Percentiles rank a stretch among this genome's conserved stretches.
phyloP scores from a whole-genome alignment of 2,113 vertebrate species.

The Tychaedon coryphoeus region DNA sequence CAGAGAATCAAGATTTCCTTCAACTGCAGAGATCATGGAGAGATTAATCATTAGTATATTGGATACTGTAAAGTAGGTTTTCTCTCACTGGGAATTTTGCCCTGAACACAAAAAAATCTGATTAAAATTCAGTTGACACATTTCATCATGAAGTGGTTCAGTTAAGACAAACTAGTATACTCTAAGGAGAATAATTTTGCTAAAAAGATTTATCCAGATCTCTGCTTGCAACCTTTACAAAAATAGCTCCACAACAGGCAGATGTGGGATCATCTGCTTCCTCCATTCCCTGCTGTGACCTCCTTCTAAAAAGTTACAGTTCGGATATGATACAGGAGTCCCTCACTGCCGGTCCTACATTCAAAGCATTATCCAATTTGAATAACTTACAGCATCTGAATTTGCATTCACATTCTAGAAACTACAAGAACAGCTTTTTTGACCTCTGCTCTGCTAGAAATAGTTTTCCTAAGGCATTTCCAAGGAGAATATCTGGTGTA shows the following conservation, averaged over 20 bases:
- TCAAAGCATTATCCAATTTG: not conserved
- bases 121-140: not conserved
- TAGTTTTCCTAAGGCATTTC: not conserved
- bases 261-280: conserved; percentile 46
- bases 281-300: not conserved
- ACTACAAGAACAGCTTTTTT: not conserved
- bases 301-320: not conserved
- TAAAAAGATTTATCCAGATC: not conserved
- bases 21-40: not conserved
- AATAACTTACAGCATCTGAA: not conserved
- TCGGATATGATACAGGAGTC: not conserved
- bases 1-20: not conserved
- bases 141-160: not conserved
- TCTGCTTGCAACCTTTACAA: not conserved
- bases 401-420: not conserved
- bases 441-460: not conserved
- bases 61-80: not conserved
- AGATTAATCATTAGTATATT: not conserved
- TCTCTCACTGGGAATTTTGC: not conserved
- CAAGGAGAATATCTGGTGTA: not conserved
- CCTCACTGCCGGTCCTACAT: not conserved
- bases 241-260: conserved; percentile 10
- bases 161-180: not conserved
- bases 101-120: not conserved
- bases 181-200: not conserved